These are phyloP conservation scores for Clarias fuscus DNA, from an alignment of 2,797 vertebrate species.

Conservation along the genomic window DNA sequence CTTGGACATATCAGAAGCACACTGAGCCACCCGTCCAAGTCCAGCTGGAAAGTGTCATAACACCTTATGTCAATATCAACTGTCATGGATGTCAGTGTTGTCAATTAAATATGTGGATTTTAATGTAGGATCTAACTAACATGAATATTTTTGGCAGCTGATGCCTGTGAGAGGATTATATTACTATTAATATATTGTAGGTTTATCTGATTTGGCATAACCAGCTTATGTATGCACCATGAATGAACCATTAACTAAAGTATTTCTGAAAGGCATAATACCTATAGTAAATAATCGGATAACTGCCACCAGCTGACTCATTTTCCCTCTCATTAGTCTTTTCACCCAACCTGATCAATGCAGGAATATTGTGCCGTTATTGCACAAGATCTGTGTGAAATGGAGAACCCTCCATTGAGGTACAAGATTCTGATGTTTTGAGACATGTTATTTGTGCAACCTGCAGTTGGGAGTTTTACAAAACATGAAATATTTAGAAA, in stretches of 20 bases:
- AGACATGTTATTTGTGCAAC: no score
- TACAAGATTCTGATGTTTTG: no score
- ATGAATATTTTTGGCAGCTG: neutral
- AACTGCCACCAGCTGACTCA: conserved; percentile 28
- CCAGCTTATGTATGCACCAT: neutral
- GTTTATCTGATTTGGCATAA: neutral
- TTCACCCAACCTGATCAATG: no score
- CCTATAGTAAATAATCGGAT: neutral
- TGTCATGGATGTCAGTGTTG: neutral
- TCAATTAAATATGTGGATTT: neutral
- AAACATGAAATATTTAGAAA: no score
- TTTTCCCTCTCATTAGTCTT: neutral
- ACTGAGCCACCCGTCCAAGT: neutral
- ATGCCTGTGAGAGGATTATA: neutral
- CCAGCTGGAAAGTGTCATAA: neutral
- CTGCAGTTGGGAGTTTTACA: no score
- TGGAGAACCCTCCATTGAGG: no score
- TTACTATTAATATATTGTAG: conserved; percentile 8
- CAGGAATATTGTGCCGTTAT: no score
- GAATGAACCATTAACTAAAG: neutral
- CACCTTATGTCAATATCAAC: neutral
- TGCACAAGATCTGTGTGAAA: no score
- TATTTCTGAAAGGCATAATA: neutral
- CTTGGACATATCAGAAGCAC: neutral
- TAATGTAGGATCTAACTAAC: neutral